These are phyloP conservation scores for Phymorhynchus buccinoides DNA, from an alignment of 1,140 invertebrate genomes.

Conservation along the genomic window DNA sequence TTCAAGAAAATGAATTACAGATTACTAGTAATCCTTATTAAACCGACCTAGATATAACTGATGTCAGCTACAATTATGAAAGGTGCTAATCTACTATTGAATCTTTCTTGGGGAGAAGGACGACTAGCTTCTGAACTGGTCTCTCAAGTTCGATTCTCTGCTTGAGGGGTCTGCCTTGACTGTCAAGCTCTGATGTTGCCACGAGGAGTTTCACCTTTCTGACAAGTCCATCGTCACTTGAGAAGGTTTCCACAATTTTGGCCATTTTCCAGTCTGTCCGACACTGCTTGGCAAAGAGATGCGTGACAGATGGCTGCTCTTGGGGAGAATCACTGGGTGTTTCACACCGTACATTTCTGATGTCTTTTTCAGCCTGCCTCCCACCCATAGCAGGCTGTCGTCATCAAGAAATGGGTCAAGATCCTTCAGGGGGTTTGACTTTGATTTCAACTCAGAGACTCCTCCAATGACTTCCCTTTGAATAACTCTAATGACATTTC, in stretches of 20 bases:
- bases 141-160: background rate
- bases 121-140: background rate
- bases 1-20: too few species aligned
- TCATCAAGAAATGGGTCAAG: background rate
- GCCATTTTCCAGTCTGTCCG: conserved; percentile 42
- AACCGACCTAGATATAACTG: too few species aligned
- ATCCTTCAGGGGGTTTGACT: background rate
- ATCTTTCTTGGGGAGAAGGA: background rate
- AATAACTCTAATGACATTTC: background rate
- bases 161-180: conserved; percentile 10
- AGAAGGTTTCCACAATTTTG: conserved; percentile 43
- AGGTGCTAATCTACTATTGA: too few species aligned
- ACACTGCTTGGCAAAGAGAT: conserved; percentile 9
- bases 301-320: conserved; percentile 8
- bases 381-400: background rate
- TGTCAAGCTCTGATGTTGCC: conserved; percentile 14
- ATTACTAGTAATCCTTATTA: too few species aligned
- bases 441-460: background rate
- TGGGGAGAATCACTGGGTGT: background rate
- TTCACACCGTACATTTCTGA: background rate
- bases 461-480: background rate
- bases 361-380: background rate
- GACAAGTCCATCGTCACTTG: conserved; percentile 52
- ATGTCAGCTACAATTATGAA: too few species aligned
- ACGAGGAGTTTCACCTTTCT: conserved; percentile 45